phyloP scores from a whole-genome alignment of 2,888 invertebrate genomes.

The Clivina fossor region DNA sequence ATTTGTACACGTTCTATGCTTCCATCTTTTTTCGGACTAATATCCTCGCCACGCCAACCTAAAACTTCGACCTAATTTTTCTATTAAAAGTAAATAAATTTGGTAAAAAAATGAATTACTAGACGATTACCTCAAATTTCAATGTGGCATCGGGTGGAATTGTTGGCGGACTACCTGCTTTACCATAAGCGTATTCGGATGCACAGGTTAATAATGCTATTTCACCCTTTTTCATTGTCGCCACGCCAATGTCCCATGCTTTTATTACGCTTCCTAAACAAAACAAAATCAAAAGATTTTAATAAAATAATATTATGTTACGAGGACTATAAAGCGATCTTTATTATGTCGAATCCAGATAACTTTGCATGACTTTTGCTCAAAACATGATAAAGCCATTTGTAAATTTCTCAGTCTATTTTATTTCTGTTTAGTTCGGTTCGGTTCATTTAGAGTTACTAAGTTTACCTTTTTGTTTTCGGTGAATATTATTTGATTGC shows the following conservation, averaged over 20 bases:
- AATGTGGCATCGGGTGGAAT: slow-evolving; percentile 88
- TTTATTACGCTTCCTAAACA: slow-evolving; percentile 77
- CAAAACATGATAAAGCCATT: too few relatives aligned
- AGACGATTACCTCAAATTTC: slow-evolving; percentile 73
- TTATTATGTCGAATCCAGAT: too few relatives aligned
- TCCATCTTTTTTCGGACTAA: slow-evolving; percentile 81
- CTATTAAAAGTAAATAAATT: slow-evolving; percentile 36
- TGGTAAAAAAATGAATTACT: slow-evolving; percentile 32
- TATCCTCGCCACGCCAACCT: slow-evolving; percentile 85
- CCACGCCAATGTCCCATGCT: slow-evolving; percentile 93
- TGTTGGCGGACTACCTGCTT: slow-evolving; percentile 77
- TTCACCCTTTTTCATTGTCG: slow-evolving; percentile 92
- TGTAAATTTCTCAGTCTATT: too few relatives aligned
- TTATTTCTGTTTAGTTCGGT: too few relatives aligned
- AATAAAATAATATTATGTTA: neutral
- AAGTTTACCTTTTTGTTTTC: too few relatives aligned
- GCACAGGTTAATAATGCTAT: slow-evolving; percentile 80
- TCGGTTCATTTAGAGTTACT: too few relatives aligned
- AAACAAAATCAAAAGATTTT: slow-evolving; percentile 17
- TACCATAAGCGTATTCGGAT: slow-evolving; percentile 90
- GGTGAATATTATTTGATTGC: too few relatives aligned
- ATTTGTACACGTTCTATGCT: slow-evolving; percentile 76
- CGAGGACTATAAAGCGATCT: too few relatives aligned
- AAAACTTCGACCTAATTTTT: slow-evolving; percentile 78
- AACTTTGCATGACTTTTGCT: too few relatives aligned